phyloP scores from a whole-genome alignment of 2,888 invertebrate species.

The Volucella inflata region DNA sequence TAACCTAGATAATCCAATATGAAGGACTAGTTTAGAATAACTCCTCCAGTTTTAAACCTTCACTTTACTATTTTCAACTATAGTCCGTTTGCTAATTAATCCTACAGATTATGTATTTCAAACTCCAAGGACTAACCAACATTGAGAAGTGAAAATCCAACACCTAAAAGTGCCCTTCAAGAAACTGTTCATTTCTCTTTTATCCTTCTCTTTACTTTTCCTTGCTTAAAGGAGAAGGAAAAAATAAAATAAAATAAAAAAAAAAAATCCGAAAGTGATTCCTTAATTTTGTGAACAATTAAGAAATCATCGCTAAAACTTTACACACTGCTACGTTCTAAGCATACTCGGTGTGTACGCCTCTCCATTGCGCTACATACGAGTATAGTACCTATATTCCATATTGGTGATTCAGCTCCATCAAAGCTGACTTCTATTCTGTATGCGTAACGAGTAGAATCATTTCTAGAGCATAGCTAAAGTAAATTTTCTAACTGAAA shows the following conservation, averaged over 20 bases:
- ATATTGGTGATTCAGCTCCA: not conserved
- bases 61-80: no score
- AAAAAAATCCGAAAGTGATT: conserved; percentile 31
- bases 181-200: conserved; percentile 5
- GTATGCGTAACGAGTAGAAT: conserved; percentile 53
- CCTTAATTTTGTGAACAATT: conserved; percentile 69
- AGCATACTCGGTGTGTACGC: no score
- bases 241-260: conserved; percentile 8
- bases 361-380: conserved; percentile 3
- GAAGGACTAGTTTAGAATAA: no score
- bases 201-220: not conserved
- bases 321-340: conserved; percentile 10
- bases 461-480: conserved; percentile 16
- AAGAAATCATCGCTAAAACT: conserved; percentile 71
- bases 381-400: not conserved
- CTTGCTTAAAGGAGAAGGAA: not conserved
- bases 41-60: no score
- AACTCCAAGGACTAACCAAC: not conserved
- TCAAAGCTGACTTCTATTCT: conserved; percentile 46
- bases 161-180: not conserved
- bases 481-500: conserved; percentile 30
- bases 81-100: no score
- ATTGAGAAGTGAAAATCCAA: conserved; percentile 29
- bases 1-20: no score
- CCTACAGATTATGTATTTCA: no score